Percentiles rank a stretch among this genome's conserved stretches.
Evolutionary conservation across 2,888 invertebrate genomes (phyloP).

Genomic region (Andrena bicolor): DNA sequence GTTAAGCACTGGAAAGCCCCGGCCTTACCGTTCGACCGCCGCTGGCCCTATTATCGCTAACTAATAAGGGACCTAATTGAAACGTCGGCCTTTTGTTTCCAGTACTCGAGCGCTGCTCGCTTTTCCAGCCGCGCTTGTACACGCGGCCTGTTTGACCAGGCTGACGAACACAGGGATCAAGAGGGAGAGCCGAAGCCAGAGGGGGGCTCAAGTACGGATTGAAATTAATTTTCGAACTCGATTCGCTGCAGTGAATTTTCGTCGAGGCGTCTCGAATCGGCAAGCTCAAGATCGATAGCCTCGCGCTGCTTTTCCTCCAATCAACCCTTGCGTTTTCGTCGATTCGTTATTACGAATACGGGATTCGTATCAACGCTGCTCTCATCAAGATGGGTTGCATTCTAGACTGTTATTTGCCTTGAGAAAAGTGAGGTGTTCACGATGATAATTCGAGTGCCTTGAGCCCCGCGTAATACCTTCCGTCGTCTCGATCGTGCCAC

Average conservation of each 20-base stretch:
- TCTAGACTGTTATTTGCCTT: not conserved
- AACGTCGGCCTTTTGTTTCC: slow-evolving; percentile 81
- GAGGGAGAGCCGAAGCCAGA: not conserved
- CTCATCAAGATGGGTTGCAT: too few species aligned
- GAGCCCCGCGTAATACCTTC: slow-evolving; percentile 13
- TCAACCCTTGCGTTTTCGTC: slow-evolving; percentile 5
- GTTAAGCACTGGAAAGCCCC: slow-evolving; percentile 82
- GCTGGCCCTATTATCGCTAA: slow-evolving; percentile 83
- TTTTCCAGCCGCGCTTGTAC: slow-evolving; percentile 59
- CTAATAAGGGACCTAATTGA: slow-evolving; percentile 85
- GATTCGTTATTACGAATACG: not conserved
- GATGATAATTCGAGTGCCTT: slow-evolving; percentile 32
- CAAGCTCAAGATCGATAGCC: slow-evolving; percentile 38
- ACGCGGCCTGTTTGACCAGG: slow-evolving; percentile 62
- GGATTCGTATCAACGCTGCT: too few species aligned
- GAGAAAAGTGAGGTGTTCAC: not conserved
- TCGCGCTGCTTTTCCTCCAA: not conserved
- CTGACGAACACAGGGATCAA: slow-evolving; percentile 2
- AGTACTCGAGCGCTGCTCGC: slow-evolving; percentile 69
- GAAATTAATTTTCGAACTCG: slow-evolving; percentile 67
- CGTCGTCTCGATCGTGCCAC: slow-evolving; percentile 5
- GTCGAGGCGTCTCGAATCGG: slow-evolving; percentile 36
- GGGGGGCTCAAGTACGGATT: slow-evolving; percentile 52
- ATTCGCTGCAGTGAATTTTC: slow-evolving; percentile 59
- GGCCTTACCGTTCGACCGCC: slow-evolving; percentile 67